Evolutionary conservation across 2,888 invertebrate species (phyloP).

Genomic region (Neoitamus cyanurus): DNA sequence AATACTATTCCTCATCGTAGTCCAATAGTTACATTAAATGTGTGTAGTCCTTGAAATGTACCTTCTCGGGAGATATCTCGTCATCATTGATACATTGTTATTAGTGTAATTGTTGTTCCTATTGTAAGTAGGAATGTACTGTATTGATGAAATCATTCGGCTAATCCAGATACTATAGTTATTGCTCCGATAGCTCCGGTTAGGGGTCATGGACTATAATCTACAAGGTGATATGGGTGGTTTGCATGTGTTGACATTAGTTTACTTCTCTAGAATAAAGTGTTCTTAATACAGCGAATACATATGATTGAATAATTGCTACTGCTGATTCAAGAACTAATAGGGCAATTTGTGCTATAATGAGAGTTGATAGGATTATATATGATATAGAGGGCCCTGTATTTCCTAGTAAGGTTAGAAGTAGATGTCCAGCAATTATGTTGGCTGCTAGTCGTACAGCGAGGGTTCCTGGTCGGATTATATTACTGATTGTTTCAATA

Average conservation of each 20-base stretch:
- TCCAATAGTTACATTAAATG: constrained; percentile 70
- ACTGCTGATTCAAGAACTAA: constrained; percentile 69
- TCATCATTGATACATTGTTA: constrained; percentile 76
- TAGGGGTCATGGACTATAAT: constrained; percentile 75
- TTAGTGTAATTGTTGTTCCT: constrained; percentile 63
- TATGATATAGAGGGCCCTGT: constrained; percentile 60
- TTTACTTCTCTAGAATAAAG: constrained; percentile 76
- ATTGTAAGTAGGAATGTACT: constrained; percentile 69
- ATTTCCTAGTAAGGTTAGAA: constrained; percentile 73
- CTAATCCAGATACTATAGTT: constrained; percentile 70
- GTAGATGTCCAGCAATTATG: constrained; percentile 79
- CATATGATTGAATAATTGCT: constrained; percentile 72
- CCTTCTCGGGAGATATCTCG: constrained; percentile 77
- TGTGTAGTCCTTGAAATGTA: constrained; percentile 75
- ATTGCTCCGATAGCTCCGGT: constrained; percentile 71
- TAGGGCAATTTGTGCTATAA: constrained; percentile 62
- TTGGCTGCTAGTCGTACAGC: constrained; percentile 79
- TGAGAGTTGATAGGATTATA: constrained; percentile 57
- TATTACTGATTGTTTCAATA: constrained; percentile 80
- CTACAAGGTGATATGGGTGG: constrained; percentile 75
- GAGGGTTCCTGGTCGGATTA: constrained; percentile 77
- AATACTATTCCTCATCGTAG: constrained; percentile 78
- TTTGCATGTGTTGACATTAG: constrained; percentile 69
- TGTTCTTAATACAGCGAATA: constrained; percentile 73
- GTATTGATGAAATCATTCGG: constrained; percentile 74